A percentile compares a stretch with the other conserved stretches of the same genome.
phyloP scores from a whole-genome alignment of 2,888 invertebrate species.

The Orthosia cruda region DNA sequence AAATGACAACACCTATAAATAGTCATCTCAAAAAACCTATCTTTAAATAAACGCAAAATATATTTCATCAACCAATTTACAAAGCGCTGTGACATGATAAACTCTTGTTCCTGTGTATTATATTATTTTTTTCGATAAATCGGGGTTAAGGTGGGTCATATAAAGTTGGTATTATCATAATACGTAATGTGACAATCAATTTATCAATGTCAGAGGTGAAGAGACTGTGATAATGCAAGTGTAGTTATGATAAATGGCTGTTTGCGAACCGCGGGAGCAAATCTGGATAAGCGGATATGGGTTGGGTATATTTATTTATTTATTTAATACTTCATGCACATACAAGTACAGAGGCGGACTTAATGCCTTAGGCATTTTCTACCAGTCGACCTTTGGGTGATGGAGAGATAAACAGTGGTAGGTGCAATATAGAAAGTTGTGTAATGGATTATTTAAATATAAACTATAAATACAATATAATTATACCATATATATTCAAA shows the following conservation, averaged over 20 bases:
- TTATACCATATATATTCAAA: too few relatives aligned
- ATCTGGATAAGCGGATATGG: slow-evolving; percentile 35
- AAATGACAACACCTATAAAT: slow-evolving; percentile 35
- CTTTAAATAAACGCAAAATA: slow-evolving; percentile 18
- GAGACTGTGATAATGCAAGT: slow-evolving; percentile 50
- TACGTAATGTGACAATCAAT: slow-evolving; percentile 48
- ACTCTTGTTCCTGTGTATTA: not conserved
- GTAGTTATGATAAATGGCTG: slow-evolving; percentile 57
- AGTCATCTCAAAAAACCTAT: slow-evolving; percentile 36
- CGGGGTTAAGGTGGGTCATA: not conserved
- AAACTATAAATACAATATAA: too few relatives aligned
- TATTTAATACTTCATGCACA: too few relatives aligned
- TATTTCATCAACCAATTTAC: slow-evolving; percentile 36
- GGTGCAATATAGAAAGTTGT: too few relatives aligned
- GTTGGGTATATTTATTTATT: too few relatives aligned
- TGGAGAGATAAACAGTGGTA: too few relatives aligned
- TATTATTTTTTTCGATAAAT: not conserved
- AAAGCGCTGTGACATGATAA: slow-evolving; percentile 1
- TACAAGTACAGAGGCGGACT: too few relatives aligned
- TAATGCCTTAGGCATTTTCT: too few relatives aligned
- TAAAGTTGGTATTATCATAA: slow-evolving; percentile 34
- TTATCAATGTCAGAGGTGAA: slow-evolving; percentile 52
- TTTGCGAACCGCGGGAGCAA: slow-evolving; percentile 29
- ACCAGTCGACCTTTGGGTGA: too few relatives aligned
- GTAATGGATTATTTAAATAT: too few relatives aligned